Evolutionary conservation across 2,888 invertebrate genomes (phyloP).

Genomic region (Melinaea marsaeus): DNA sequence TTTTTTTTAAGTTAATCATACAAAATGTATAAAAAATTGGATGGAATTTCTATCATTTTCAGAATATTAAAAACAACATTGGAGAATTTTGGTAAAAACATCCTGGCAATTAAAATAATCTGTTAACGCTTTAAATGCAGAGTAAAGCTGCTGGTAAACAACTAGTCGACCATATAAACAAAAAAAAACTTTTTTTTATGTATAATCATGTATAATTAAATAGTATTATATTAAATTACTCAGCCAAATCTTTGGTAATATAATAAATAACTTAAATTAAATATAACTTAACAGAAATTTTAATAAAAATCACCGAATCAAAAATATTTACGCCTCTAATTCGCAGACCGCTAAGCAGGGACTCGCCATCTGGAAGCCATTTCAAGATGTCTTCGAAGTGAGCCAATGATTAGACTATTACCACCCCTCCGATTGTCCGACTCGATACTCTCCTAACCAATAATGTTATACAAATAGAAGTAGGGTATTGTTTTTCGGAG

Average conservation of each 20-base stretch:
- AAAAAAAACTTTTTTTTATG: no score
- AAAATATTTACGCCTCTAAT: not conserved
- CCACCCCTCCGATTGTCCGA: conserved; percentile 1
- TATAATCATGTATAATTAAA: no score
- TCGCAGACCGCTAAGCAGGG: conserved; percentile 1
- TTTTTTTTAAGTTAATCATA: no score
- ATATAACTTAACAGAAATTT: not conserved
- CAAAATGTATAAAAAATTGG: not conserved
- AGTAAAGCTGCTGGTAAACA: no score
- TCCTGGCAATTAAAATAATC: not conserved
- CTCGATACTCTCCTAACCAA: not conserved
- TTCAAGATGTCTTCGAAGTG: conserved; percentile 7
- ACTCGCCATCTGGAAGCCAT: conserved; percentile 4
- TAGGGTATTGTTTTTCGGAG: not conserved
- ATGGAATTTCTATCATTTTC: not conserved
- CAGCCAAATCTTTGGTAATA: no score
- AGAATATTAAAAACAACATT: not conserved
- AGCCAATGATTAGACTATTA: conserved; percentile 11
- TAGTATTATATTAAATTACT: no score
- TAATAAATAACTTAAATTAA: no score
- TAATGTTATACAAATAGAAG: conserved; percentile 9
- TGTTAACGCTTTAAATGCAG: no score
- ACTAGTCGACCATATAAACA: no score
- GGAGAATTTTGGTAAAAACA: not conserved
- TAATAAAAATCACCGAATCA: conserved; percentile 6